These are phyloP conservation scores for Monochamus saltuarius DNA, from an alignment of 1,140 invertebrate species.

Conservation along the genomic window DNA sequence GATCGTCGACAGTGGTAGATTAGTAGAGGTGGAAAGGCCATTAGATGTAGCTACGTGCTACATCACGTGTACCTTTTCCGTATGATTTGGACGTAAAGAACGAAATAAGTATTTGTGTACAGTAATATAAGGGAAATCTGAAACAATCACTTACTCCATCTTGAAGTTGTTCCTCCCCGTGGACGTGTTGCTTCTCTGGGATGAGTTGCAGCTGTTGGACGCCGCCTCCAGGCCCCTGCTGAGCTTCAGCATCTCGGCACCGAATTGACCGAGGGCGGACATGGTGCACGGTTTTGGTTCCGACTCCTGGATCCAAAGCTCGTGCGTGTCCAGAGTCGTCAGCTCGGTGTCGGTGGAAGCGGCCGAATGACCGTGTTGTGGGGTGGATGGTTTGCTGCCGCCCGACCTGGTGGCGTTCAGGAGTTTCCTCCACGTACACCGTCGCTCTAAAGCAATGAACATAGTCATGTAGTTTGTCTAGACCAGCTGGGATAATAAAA, in stretches of 20 bases:
- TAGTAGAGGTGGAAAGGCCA: too few relatives aligned
- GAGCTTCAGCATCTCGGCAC: slow-evolving; percentile 78
- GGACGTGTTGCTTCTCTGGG: slow-evolving; percentile 1
- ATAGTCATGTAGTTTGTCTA: too few relatives aligned
- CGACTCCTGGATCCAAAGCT: slow-evolving; percentile 76
- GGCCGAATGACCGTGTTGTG: slow-evolving; percentile 69
- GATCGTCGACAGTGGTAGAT: too few relatives aligned
- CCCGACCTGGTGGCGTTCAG: slow-evolving; percentile 50
- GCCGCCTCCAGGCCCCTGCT: slow-evolving; percentile 71
- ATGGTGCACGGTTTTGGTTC: slow-evolving; percentile 77
- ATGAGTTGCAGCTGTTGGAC: slow-evolving; percentile 37
- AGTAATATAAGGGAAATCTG: too few relatives aligned
- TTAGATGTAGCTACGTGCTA: too few relatives aligned
- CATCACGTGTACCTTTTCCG: too few relatives aligned
- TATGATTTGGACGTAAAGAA: too few relatives aligned
- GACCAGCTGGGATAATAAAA: too few relatives aligned
- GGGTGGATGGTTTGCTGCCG: slow-evolving; percentile 56
- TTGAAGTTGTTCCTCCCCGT: slow-evolving; percentile 19
- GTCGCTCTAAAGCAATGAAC: slow-evolving; percentile 54
- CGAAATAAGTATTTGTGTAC: too few relatives aligned
- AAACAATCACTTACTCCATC: slow-evolving; percentile 26
- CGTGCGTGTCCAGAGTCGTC: slow-evolving; percentile 75
- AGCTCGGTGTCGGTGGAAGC: slow-evolving; percentile 79
- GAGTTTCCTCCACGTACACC: slow-evolving; percentile 64
- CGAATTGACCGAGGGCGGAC: slow-evolving; percentile 78